Base-by-base conservation (phyloP, 2,888 invertebrate genomes). In the Campoletis raptor region DNA sequence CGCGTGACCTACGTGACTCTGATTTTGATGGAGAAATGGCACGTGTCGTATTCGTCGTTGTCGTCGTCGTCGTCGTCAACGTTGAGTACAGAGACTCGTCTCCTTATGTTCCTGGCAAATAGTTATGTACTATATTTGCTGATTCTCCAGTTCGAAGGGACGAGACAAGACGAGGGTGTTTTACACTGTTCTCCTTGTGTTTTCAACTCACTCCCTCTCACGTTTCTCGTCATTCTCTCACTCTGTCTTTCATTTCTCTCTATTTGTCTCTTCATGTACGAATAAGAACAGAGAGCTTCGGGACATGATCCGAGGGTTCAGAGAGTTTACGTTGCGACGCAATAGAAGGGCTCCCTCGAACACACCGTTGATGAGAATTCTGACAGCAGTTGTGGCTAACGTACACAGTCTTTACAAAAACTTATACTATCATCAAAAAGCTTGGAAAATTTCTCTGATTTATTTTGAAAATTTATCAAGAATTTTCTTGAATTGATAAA, bases 1-100 rank as follows among this genome's bases (percentile, higher is more conserved):
- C 73, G 81, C 83, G 86, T 81, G 83, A 86, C 78, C 74, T 83
- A 86, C 86, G 86, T 86, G 86, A 86, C 86, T 86, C 61, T 83
- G 86, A 86, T 86, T 86, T 83, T 69, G 83, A 78, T 81, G 69
- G 30, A 86, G 76, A 61, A 70, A 73, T 70, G 83, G 85, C 85
- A 86, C 83, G 83, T 83, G 83, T 81, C 81, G 73, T 66, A 48
- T 61, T 70, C 54, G 40, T 73, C 81, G 73, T 57, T 37, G n/a
- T n/a, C n/a, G 83, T 30, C 73, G 85, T 79, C 80, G 85, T 72
- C 72, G 80, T 67, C 45, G 76, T 79, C 66, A 76, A 80, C 66
- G 76, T 79, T 52, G 79, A 83, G 80, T 67, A 78, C 45, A 24
- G 73, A 48, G 30, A 61, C 30, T 30, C 57, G 82, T 80, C 57